Conservation (phyloP, 2,113 vertebrate genomes). For the Verasper variegatus region DNA sequence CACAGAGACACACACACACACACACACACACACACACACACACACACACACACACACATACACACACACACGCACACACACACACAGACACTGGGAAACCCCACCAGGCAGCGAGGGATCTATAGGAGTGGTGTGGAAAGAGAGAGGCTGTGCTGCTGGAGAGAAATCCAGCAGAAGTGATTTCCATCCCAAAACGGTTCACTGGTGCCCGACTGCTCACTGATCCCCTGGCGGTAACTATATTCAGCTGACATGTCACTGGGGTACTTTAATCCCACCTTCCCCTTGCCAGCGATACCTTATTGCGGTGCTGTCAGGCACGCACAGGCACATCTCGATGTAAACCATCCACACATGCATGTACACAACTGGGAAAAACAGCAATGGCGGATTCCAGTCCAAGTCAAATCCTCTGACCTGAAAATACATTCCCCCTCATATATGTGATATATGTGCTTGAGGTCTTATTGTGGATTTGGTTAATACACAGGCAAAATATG, state of each 20-base stretch:
- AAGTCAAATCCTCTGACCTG: slow-evolving; percentile 55
- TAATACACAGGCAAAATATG: slow-evolving; percentile 29
- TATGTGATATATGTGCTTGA: slow-evolving; percentile 28
- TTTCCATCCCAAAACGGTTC: slow-evolving; percentile 65
- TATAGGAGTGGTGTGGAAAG: slow-evolving; percentile 57
- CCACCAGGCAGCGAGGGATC: slow-evolving; percentile 21
- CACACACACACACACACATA: slow-evolving; percentile 2
- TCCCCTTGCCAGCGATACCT: slow-evolving; percentile 58
- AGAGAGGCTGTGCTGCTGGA: slow-evolving; percentile 40
- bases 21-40: slow-evolving; percentile 5
- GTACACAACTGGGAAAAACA: slow-evolving; percentile 59
- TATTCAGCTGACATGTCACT: slow-evolving; percentile 72
- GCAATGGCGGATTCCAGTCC: slow-evolving; percentile 39
- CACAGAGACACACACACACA: slow-evolving; percentile 14
- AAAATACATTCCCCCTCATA: slow-evolving; percentile 23
- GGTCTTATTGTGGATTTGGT: slow-evolving; percentile 43
- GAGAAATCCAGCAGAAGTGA: slow-evolving; percentile 58
- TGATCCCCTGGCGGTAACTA: slow-evolving; percentile 70
- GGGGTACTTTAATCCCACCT: slow-evolving; percentile 59
- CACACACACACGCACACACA: slow-evolving; percentile 20
- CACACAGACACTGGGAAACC: slow-evolving; percentile 24
- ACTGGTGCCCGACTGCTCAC: slow-evolving; percentile 64
- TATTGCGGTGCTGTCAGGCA: slow-evolving; percentile 42
- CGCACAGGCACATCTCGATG: slow-evolving; percentile 14
- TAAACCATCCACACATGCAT: slow-evolving; percentile 45